A percentile compares a stretch with the other conserved stretches of the same genome.
phyloP scores from a whole-genome alignment of 23 tunicate genomes.

The Clavelina lepadiformis region DNA sequence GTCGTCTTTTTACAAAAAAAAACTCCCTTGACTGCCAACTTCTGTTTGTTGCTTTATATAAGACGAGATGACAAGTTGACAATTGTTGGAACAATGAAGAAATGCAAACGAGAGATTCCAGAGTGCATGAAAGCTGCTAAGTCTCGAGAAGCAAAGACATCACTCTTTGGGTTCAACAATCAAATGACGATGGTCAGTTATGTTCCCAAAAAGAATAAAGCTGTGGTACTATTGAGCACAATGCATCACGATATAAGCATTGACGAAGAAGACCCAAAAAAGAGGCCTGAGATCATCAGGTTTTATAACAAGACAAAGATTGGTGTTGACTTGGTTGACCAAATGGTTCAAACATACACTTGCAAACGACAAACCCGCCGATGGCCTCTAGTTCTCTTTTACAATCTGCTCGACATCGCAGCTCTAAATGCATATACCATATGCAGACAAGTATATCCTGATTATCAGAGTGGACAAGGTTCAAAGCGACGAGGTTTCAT shows the following conservation, averaged over 20 bases:
- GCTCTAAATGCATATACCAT: conserved; percentile 24
- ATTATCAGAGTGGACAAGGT: conserved; percentile 7
- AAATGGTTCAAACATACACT: conserved; percentile 27
- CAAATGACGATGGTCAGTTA: conserved; percentile 19
- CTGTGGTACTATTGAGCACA: conserved; percentile 20
- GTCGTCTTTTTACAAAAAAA: too few relatives aligned
- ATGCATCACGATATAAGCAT: conserved; percentile 17
- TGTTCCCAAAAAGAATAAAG: conserved; percentile 18
- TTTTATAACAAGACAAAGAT: conserved; percentile 22
- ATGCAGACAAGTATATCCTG: conserved; percentile 13
- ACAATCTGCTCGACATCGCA: conserved; percentile 22
- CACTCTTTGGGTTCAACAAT: conserved; percentile 23
- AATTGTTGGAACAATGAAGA: conserved; percentile 25
- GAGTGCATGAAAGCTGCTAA: conserved; percentile 23
- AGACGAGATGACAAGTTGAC: too few relatives aligned
- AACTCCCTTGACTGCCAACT: too few relatives aligned
- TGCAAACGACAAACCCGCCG: conserved; percentile 26
- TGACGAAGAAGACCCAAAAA: conserved; percentile 21
- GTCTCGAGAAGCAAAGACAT: conserved; percentile 19
- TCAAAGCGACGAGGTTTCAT: conserved; percentile 17
- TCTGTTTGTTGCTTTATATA: too few relatives aligned
- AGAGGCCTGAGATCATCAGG: conserved; percentile 28
- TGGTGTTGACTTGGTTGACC: conserved; percentile 21
- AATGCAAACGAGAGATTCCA: conserved; percentile 23
- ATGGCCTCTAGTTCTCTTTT: conserved; percentile 14